Evolutionary conservation across 2,888 invertebrate genomes (phyloP), one percentile per base, ranked within the genome.

Genomic region (Ectemnius lituratus): DNA sequence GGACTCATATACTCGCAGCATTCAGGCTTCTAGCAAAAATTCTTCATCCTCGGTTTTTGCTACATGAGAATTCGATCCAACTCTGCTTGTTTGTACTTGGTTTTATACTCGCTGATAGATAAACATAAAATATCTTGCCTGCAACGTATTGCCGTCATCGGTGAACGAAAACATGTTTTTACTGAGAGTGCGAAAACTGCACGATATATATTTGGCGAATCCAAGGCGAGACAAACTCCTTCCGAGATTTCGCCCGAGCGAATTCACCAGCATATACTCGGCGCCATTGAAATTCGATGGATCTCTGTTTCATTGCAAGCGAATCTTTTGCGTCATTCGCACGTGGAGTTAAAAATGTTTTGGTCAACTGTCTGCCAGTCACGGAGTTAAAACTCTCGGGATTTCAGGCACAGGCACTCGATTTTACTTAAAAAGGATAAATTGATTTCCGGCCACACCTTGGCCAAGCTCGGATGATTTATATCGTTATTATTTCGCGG

Each of bases 401-500:
- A 52, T 52, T 52, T 11, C 52, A 52, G 16, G 16, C n/a, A 14
- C 52, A 52, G 52, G 5, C 16, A 16, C 16, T 52, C 52, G 52
- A 52, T 13, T 16, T 46, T 56, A 60, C 56, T 62, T 57, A 59
- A 23, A 58, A 59, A 45, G 66, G 75, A 78, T 75, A 78, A 77
- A 80, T 81, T 61, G 79, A 64, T 76, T 60, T 28, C 37, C 28
- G 68, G 28, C 76, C 77, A 46, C 69, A 62, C 72, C 73, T 66
- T 27, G 68, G 67, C 72, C 62, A 66, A 47, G 71, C 37, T 62
- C 75, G 75, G 83, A 83, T 87, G 88, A 88, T 87, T 86, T 85
- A 87, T 88, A 82, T 86, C 81, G 84, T 84, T 85, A 85, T 87
- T 86, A 85, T 84, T 85, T 83, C 77, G 62, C 27, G 71, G 81